Evolutionary conservation across 1,140 invertebrate genomes (phyloP).

Genomic region (Arion vulgaris): DNA sequence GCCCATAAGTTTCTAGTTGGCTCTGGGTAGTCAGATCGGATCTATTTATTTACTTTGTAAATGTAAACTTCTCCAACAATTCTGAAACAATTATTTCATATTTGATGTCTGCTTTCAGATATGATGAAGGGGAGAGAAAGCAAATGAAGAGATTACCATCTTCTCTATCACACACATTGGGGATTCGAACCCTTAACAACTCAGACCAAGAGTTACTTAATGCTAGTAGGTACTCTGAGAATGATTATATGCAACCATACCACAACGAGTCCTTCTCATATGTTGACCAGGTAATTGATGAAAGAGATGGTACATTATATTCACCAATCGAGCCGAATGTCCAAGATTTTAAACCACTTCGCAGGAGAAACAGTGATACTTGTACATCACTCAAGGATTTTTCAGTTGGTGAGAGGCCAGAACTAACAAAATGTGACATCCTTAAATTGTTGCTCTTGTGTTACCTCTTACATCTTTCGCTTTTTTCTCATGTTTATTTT

Average conservation of each 20-base stretch:
- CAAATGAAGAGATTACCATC: background rate
- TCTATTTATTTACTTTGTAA: too few species aligned
- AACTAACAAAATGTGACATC: background rate
- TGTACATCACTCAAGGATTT: background rate
- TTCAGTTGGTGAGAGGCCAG: background rate
- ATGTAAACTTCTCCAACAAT: too few species aligned
- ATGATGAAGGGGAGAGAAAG: conserved; percentile 25
- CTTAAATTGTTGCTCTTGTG: background rate
- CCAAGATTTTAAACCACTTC: background rate
- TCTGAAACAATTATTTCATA: background rate
- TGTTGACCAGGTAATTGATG: background rate
- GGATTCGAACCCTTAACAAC: background rate
- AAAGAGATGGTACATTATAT: background rate
- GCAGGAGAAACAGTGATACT: background rate
- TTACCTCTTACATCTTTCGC: background rate
- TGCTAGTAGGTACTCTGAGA: background rate
- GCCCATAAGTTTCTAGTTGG: too few species aligned
- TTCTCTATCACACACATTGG: background rate
- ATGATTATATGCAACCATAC: background rate
- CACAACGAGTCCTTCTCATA: background rate
- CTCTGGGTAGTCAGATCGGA: too few species aligned
- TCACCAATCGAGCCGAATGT: background rate
- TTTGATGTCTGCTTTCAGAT: conserved; percentile 10
- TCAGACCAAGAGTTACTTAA: background rate
- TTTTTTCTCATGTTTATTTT: too few species aligned